phyloP scores from a whole-genome alignment of 2,888 invertebrate genomes.

The Criorhina ranunculi region DNA sequence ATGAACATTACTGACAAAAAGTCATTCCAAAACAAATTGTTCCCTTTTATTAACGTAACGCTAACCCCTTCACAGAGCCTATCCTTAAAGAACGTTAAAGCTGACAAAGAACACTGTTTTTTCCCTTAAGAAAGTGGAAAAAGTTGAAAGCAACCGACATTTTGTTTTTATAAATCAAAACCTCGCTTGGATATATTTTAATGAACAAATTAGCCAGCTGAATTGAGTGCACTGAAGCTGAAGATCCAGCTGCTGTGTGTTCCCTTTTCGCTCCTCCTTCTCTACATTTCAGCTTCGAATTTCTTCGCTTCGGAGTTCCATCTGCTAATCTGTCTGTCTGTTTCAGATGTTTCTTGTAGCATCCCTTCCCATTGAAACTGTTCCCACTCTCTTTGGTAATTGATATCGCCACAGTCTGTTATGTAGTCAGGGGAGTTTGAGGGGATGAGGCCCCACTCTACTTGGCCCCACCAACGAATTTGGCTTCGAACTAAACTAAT shows the following conservation, averaged over 20 bases:
- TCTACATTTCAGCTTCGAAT: neutral
- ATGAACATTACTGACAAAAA: neutral
- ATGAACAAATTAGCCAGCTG: conserved; percentile 63
- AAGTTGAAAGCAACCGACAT: conserved; percentile 6
- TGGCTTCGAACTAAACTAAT: conserved; percentile 58
- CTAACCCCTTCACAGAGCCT: neutral
- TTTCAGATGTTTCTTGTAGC: conserved; percentile 66
- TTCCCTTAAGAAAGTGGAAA: neutral
- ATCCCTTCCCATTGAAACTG: conserved; percentile 16
- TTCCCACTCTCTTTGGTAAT: conserved; percentile 43
- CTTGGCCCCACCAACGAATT: conserved; percentile 31
- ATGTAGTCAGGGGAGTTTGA: conserved; percentile 18
- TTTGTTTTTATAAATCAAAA: conserved; percentile 60
- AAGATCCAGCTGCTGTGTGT: conserved; percentile 49
- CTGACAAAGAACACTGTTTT: neutral
- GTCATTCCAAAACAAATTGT: conserved; percentile 23
- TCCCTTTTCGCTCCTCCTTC: neutral
- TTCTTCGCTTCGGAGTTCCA: conserved; percentile 37
- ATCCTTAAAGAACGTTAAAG: conserved; percentile 5
- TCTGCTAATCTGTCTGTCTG: conserved; percentile 70
- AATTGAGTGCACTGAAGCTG: conserved; percentile 55
- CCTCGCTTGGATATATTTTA: conserved; percentile 49
- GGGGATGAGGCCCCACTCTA: neutral
- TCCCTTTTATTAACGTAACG: conserved; percentile 1
- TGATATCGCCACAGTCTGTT: conserved; percentile 70